These are phyloP conservation scores for Eulacestoma nigropectus DNA, from an alignment of 2,113 vertebrate genomes.

Conservation along the genomic window DNA sequence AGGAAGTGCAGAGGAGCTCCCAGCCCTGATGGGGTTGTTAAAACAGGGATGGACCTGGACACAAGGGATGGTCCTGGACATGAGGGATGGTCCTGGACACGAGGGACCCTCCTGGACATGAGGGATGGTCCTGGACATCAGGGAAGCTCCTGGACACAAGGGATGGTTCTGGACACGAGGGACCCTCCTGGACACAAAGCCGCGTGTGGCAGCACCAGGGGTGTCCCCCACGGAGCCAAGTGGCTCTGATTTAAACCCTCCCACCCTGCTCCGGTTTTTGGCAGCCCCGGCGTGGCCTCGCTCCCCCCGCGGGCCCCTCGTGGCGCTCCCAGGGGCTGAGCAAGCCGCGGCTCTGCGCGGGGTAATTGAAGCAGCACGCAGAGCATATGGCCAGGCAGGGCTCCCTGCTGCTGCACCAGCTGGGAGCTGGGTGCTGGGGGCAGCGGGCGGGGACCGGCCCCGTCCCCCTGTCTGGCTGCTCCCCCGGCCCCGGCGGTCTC, in stretches of 20 bases:
- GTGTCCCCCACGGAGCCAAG: neutral
- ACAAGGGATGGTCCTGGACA: neutral
- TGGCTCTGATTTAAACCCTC: neutral
- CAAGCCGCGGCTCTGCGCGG: constrained; percentile 66
- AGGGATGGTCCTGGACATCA: neutral
- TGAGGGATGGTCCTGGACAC: neutral
- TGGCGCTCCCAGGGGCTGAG: constrained; percentile 20
- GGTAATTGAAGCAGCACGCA: constrained; percentile 86
- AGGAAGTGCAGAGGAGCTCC: neutral
- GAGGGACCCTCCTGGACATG: neutral
- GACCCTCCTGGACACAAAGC: neutral
- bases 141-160: neutral
- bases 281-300: neutral
- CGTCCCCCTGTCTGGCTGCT: constrained; percentile 58
- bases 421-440: constrained; percentile 84
- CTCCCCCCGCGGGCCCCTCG: neutral
- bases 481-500: constrained; percentile 64
- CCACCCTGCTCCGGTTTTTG: neutral
- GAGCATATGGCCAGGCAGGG: constrained; percentile 88
- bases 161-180: neutral
- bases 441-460: constrained; percentile 73
- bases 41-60: accelerated
- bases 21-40: neutral
- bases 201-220: neutral
- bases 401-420: constrained; percentile 91